Evolutionary conservation across 2,797 vertebrate genomes (phyloP).

Genomic region (Adrianichthys oophorus): DNA sequence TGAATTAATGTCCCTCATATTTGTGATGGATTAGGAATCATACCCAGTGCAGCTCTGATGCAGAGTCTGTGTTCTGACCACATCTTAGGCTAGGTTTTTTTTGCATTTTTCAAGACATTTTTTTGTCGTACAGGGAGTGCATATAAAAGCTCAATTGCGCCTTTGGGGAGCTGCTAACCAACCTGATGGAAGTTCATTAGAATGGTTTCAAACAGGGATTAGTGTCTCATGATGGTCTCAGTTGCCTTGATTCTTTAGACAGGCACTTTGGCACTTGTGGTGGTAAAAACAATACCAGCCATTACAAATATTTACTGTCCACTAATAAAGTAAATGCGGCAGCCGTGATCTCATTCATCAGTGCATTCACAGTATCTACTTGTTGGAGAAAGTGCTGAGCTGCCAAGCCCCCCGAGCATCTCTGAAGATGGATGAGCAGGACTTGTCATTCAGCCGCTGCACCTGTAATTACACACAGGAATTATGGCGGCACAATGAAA

Average conservation of each 20-base stretch:
- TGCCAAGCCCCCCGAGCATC: constrained; percentile 35
- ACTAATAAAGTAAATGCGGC: not conserved
- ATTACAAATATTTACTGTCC: constrained; percentile 12
- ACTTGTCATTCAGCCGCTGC: constrained; percentile 56
- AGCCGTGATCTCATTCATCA: constrained; percentile 9
- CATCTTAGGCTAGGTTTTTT: too few species aligned
- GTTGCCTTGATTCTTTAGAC: not conserved
- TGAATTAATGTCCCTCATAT: constrained; percentile 21
- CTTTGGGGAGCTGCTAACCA: constrained; percentile 12
- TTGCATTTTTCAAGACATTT: not conserved
- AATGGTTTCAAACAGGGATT: constrained; percentile 17
- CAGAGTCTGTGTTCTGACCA: too few species aligned
- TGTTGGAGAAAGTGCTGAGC: constrained; percentile 15
- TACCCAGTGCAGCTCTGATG: not conserved
- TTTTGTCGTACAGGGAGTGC: not conserved
- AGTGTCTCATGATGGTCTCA: constrained; percentile 4
- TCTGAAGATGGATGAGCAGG: constrained; percentile 50
- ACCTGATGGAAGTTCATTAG: constrained; percentile 10
- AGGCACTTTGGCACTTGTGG: not conserved
- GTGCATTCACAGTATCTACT: constrained; percentile 22
- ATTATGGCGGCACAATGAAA: constrained; percentile 48
- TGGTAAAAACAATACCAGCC: not conserved
- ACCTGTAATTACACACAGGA: constrained; percentile 60
- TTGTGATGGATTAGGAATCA: constrained; percentile 20
- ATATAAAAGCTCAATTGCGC: not conserved